Evolutionary conservation across 2,888 invertebrate genomes (phyloP), one percentile per base, ranked within the genome.

Genomic region (Pherbina coryleti): DNA sequence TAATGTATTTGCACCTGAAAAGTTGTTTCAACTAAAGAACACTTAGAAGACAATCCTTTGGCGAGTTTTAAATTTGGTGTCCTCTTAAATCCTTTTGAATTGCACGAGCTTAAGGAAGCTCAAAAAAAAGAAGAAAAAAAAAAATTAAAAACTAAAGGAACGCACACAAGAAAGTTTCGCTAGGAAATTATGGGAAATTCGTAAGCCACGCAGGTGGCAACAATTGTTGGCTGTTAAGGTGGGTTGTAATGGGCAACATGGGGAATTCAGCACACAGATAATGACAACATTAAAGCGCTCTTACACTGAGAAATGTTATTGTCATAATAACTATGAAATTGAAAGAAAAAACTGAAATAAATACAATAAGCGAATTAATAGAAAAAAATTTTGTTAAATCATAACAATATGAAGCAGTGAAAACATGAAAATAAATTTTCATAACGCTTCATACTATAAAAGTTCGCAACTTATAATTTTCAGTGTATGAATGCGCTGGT

Each of bases 131-230:
- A n/a, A 19, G 7, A 19, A 55, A 3, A 55, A 22, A 9, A 51
- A 51, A 51, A 51, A 14, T n/a, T n/a, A 51, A 51, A 3, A 3
- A 51, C 3, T 7, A 55, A 55, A 55, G 1, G 22, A 14, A 22
- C 28, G 19, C 22, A 60, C 22, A 60, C 25, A 60, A 28, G 57
- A 60, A 55, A 60, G 28, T 60, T 64, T 64, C 22, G 31, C 64
- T 31, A 31, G 31, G 14, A 64, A 62, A 64, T 64, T 64, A 64
- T 64, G 64, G 34, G 64, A 64, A 31, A 64, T 64, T 31, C 64
- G 28, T 64, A 31, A 17, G 64, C 64, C 28, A 62, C 14, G 31
- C 64, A 64, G 31, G 64, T 31, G 64, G 64, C n/a, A 64, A 31
- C 64, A 31, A 64, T 64, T 64, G 64, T 64, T 64, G 34, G 64